A percentile compares a stretch with the other conserved stretches of the same genome.
Evolutionary conservation across 1,140 invertebrate species (phyloP).

Genomic region (Nephotettix cincticeps): DNA sequence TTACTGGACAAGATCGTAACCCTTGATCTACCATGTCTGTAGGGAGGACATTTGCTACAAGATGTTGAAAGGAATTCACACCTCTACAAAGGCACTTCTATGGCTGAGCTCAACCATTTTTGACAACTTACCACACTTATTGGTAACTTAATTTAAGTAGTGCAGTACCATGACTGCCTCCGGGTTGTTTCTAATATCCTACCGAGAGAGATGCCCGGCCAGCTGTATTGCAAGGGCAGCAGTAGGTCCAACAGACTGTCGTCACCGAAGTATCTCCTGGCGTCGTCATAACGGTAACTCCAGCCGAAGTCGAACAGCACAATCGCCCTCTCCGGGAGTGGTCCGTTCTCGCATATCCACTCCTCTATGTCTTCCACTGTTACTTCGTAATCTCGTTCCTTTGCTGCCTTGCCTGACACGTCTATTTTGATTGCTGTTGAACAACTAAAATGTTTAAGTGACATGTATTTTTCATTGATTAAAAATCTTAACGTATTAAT

Average conservation of each 20-base stretch:
- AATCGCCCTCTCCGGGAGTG: neutral
- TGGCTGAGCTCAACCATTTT: no score
- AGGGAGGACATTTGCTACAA: no score
- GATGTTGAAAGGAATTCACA: no score
- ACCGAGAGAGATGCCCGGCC: neutral
- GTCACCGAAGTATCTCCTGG: neutral
- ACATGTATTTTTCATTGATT: no score
- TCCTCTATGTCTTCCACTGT: neutral
- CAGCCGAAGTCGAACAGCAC: constrained; percentile 8
- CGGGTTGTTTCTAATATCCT: neutral
- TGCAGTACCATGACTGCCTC: no score
- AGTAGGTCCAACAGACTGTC: neutral
- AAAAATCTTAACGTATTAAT: no score
- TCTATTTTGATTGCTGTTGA: neutral
- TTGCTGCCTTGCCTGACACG: neutral
- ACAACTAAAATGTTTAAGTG: neutral
- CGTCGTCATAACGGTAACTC: constrained; percentile 2
- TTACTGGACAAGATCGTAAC: no score
- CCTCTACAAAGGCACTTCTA: no score
- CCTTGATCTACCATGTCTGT: no score
- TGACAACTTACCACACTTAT: no score
- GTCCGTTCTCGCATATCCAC: constrained; percentile 4
- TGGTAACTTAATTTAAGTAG: no score
- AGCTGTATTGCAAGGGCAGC: neutral
- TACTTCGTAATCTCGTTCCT: neutral